Percentiles rank a stretch among this genome's conserved stretches.
These are phyloP conservation scores for Diplolepis rosae DNA, from an alignment of 2,888 invertebrate genomes.

Conservation along the genomic window DNA sequence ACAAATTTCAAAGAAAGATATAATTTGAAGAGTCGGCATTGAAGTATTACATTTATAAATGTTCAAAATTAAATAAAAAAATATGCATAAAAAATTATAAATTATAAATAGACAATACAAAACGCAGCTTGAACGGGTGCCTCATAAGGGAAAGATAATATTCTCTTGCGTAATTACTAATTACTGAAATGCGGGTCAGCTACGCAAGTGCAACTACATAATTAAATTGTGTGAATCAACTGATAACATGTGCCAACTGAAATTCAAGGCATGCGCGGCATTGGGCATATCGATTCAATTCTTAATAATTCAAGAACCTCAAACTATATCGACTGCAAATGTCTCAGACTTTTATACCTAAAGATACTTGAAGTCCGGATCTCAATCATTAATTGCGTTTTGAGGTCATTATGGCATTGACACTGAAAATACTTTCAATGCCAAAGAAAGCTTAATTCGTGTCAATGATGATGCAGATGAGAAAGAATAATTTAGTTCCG, in stretches of 20 bases:
- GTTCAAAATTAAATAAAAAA: background rate
- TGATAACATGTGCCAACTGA: slow-evolving; percentile 10
- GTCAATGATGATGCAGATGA: background rate
- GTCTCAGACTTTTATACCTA: background rate
- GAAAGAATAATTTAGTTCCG: background rate
- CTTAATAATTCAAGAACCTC: slow-evolving; percentile 40
- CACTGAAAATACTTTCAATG: slow-evolving; percentile 10
- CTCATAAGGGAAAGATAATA: background rate
- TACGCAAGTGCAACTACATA: background rate
- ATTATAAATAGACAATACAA: background rate
- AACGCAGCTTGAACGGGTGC: background rate
- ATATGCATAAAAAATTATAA: background rate
- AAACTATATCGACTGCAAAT: background rate
- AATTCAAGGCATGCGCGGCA: slow-evolving; percentile 25
- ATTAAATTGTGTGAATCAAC: background rate
- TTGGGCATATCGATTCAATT: slow-evolving; percentile 36
- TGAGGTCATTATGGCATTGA: slow-evolving; percentile 19
- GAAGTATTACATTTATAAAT: background rate
- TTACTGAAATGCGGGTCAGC: background rate
- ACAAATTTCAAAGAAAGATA: background rate
- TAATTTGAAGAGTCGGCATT: too few relatives aligned
- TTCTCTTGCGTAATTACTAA: background rate
- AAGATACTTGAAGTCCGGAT: background rate
- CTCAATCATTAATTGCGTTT: slow-evolving; percentile 4
- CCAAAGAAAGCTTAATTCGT: slow-evolving; percentile 2